Evolutionary conservation across 2,888 invertebrate genomes (phyloP), one percentile per base, ranked within the genome.

Genomic region (Dioctria linearis): DNA sequence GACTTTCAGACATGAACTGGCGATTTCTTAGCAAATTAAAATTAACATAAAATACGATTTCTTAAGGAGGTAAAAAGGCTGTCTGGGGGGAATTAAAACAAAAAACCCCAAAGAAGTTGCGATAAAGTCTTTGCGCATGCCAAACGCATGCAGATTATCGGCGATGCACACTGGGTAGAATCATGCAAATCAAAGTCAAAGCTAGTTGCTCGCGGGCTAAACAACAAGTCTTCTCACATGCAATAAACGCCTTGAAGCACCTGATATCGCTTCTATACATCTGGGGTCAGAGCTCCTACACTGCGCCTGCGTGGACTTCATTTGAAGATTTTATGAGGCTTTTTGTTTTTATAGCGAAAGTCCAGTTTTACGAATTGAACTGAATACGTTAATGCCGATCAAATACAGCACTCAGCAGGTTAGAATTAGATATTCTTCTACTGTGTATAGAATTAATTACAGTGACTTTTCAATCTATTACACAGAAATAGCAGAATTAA

Each of bases 271-370:
- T 40, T 43, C 57, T 25, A 73, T 73, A 57, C 73, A 73, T 73
- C 73, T 73, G 73, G 73, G 73, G 73, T 73, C 73, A 73, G 73
- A 57, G 73, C 73, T 73, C 73, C 73, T 73, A 73, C 73, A 71
- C 71, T 71, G 57, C 51, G 71, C 71, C 43, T 39, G 51, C 73
- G 49, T 13, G 3, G 43, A n/a, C 11, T 43, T 54, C 37, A 73
- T 13, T 51, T n/a, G 3, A 25, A 42, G 42, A 59, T 73, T 73
- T 73, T 73, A 73, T 73, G 73, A 51, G 42, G 42, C 25, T 25
- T 25, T 25, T 25, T 25, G 25, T 57, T 73, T 25, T 43, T 8
- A 51, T 42, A 73, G 57, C 59, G 59, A 73, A 40, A 39, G 39
- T 54, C 57, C 59, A 73, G 40, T 25, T 42, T 25, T 39, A 13